Conservation (phyloP, 2,888 invertebrate genomes). For the Automeris io region DNA sequence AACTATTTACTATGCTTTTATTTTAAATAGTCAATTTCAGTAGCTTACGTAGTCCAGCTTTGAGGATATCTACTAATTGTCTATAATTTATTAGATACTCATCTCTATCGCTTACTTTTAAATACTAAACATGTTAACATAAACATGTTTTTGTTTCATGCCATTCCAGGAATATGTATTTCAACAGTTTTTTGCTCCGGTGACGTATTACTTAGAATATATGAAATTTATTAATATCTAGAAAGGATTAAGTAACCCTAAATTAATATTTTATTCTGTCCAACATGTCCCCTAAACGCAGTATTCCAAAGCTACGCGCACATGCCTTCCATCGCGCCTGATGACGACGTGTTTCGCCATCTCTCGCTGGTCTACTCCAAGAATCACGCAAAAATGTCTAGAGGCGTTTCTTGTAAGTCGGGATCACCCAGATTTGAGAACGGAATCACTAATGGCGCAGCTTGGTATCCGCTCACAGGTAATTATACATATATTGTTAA, state of each 20-base stretch:
- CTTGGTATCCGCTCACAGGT: conserved; percentile 93
- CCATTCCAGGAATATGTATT: conserved; percentile 81
- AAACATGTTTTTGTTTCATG: conserved; percentile 38
- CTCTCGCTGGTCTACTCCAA: conserved; percentile 89
- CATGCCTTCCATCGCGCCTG: conserved; percentile 89
- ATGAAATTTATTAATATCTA: too few species aligned
- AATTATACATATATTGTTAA: conserved; percentile 6
- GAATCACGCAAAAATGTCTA: conserved; percentile 93
- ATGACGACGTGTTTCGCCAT: conserved; percentile 94
- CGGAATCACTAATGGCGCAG: conserved; percentile 96
- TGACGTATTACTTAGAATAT: too few species aligned
- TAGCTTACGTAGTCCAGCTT: too few species aligned
- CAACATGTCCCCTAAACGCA: conserved; percentile 80
- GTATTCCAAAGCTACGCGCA: conserved; percentile 92
- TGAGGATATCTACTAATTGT: conserved; percentile 8
- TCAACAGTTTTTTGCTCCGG: conserved; percentile 85
- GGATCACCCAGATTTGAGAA: conserved; percentile 86
- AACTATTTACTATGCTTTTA: too few species aligned
- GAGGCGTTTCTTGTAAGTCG: conserved; percentile 88
- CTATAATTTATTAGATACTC: conserved; percentile 3
- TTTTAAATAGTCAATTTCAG: too few species aligned
- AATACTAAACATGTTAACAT: background rate
- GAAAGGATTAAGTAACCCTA: too few species aligned
- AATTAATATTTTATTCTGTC: conserved; percentile 23
- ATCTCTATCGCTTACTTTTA: conserved; percentile 2